phyloP scores from a whole-genome alignment of 2,888 invertebrate genomes.

The Rutpela maculata region DNA sequence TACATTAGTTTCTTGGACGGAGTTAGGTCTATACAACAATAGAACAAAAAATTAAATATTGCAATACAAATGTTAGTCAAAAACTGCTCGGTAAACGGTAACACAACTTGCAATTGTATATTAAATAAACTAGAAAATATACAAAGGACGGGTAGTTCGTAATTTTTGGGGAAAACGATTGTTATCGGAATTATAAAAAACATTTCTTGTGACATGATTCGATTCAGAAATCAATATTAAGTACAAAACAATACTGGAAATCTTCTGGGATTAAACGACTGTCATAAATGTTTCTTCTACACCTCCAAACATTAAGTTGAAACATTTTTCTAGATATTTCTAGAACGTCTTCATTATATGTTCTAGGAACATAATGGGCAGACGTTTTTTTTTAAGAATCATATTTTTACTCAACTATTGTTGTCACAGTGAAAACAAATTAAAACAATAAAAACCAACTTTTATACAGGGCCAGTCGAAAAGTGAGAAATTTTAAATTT shows the following conservation, averaged over 20 bases:
- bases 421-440: too few species aligned
- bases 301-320: neutral
- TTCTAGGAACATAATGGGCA: too few species aligned
- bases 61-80: slow-evolving; percentile 26
- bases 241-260: neutral
- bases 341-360: too few species aligned
- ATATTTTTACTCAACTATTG: too few species aligned
- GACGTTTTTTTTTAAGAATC: too few species aligned
- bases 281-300: neutral
- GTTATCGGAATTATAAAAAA: neutral
- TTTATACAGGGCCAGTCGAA: too few species aligned
- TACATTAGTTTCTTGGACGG: slow-evolving; percentile 38
- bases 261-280: neutral
- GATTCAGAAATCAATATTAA: neutral
- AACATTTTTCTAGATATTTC: too few species aligned
- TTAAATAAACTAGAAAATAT: slow-evolving; percentile 10
- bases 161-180: neutral
- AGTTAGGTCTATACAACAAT: slow-evolving; percentile 30
- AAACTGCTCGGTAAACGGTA: slow-evolving; percentile 15
- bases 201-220: neutral
- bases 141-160: neutral
- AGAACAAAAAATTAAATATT: slow-evolving; percentile 20
- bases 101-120: neutral
- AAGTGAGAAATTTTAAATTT: too few species aligned
- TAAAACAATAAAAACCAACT: too few species aligned